Evolutionary conservation across 2,797 vertebrate species (phyloP).

Genomic region (Loris lydekkerianus): DNA sequence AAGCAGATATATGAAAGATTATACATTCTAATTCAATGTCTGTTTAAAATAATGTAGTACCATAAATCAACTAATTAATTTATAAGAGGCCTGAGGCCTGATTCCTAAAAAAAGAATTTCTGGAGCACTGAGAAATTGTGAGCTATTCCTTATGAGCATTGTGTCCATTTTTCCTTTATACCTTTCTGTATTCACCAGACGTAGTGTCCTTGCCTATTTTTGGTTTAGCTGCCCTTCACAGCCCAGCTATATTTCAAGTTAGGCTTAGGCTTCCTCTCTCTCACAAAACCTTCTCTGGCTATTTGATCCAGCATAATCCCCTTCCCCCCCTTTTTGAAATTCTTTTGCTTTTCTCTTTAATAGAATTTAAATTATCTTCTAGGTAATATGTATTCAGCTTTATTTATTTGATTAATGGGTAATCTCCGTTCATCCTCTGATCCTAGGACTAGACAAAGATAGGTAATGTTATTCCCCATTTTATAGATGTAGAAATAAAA

Average conservation of each 20-base stretch:
- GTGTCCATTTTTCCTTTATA: conserved; percentile 23
- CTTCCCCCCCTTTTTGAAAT: conserved; percentile 13
- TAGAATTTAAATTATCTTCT: conserved; percentile 42
- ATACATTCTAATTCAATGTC: conserved; percentile 5
- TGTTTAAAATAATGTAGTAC: conserved; percentile 2
- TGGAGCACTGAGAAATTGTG: conserved; percentile 26
- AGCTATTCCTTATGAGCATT: conserved; percentile 39
- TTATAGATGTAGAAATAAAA: conserved; percentile 65
- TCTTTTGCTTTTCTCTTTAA: conserved; percentile 25
- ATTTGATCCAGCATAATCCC: neutral
- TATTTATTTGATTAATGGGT: neutral
- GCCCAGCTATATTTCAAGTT: neutral
- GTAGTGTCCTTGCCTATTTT: conserved; percentile 33
- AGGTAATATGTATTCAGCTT: conserved; percentile 2
- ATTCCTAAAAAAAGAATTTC: conserved; percentile 57
- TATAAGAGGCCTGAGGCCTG: conserved; percentile 5
- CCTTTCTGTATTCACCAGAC: conserved; percentile 12
- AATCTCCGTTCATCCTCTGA: conserved; percentile 47
- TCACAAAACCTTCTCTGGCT: conserved; percentile 22
- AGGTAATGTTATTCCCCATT: neutral
- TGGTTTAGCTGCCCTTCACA: neutral
- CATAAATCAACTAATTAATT: conserved; percentile 34
- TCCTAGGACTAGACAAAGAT: conserved; percentile 5
- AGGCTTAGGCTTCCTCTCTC: neutral
- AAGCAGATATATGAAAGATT: conserved; percentile 17